phyloP scores from a whole-genome alignment of 1,140 invertebrate genomes.

The Drosophila burlai region DNA sequence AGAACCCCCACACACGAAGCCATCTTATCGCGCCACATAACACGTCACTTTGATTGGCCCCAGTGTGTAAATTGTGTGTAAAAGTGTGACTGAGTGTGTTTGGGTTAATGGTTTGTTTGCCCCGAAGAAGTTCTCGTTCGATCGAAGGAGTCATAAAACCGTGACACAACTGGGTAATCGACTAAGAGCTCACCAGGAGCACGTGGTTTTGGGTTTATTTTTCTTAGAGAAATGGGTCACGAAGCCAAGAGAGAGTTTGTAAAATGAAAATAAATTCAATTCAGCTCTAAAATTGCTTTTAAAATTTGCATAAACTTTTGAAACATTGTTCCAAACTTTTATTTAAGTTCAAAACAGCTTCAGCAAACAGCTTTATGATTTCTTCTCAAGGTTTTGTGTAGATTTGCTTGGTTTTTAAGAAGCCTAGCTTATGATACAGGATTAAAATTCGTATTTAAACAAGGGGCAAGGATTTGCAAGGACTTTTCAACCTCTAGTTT shows the following conservation, averaged over 20 bases:
- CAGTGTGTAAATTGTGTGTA: conserved; percentile 27
- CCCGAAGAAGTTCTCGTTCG: conserved; percentile 21
- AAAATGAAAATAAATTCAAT: not conserved
- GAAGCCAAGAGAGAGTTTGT: not conserved
- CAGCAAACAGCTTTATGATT: not conserved
- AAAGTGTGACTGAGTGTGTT: conserved; percentile 8
- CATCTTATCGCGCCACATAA: conserved; percentile 33
- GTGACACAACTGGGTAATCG: conserved; percentile 30
- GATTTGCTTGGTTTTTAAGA: not conserved
- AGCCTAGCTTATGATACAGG: not conserved
- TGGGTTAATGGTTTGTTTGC: conserved; percentile 36
- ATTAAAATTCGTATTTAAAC: not conserved
- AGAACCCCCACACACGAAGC: not conserved
- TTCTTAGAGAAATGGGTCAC: conserved; percentile 11
- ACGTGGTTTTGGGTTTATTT: conserved; percentile 4
- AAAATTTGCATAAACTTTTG: not conserved
- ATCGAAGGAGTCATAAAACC: conserved; percentile 30
- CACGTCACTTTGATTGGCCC: conserved; percentile 26
- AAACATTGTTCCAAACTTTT: not conserved
- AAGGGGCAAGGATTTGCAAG: not conserved
- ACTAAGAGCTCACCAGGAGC: conserved; percentile 19
- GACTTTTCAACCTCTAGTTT: not conserved
- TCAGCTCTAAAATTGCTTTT: no score
- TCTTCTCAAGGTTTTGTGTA: no score
- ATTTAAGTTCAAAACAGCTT: not conserved